Evolutionary conservation across 2,113 vertebrate genomes (phyloP).

Genomic region (Bostrychus sinensis): DNA sequence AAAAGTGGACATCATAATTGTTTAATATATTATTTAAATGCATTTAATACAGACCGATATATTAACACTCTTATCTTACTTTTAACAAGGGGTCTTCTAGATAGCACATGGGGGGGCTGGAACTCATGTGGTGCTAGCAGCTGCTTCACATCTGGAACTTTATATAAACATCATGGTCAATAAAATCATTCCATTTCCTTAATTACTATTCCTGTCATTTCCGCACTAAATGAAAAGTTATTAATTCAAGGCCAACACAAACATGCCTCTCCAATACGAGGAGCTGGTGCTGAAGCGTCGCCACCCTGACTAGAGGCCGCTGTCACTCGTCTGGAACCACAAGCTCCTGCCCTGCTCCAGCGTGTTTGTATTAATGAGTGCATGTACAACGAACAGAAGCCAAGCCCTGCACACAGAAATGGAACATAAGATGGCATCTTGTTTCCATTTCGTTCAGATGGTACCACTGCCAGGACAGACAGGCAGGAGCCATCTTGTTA

Average conservation of each 20-base stretch:
- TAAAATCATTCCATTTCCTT: slow-evolving; percentile 86
- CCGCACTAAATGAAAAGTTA: slow-evolving; percentile 82
- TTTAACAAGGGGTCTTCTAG: slow-evolving; percentile 56
- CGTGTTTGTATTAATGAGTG: slow-evolving; percentile 29
- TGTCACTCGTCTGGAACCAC: slow-evolving; percentile 72
- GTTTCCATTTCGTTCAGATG: slow-evolving; percentile 62
- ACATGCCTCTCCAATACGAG: slow-evolving; percentile 70
- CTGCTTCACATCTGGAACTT: slow-evolving; percentile 88
- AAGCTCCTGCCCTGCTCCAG: slow-evolving; percentile 59
- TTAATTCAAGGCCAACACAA: slow-evolving; percentile 79
- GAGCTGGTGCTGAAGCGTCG: slow-evolving; percentile 65
- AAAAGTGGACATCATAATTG: slow-evolving; percentile 43
- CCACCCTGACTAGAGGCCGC: slow-evolving; percentile 65
- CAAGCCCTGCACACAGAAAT: slow-evolving; percentile 55
- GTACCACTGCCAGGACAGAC: slow-evolving; percentile 59
- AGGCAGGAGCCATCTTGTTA: slow-evolving; percentile 59
- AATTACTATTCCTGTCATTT: slow-evolving; percentile 89
- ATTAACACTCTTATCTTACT: slow-evolving; percentile 56
- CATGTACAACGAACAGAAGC: slow-evolving; percentile 28
- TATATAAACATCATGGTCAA: slow-evolving; percentile 84
- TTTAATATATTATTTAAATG: slow-evolving; percentile 27
- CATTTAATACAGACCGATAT: slow-evolving; percentile 29
- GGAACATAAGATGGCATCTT: slow-evolving; percentile 66
- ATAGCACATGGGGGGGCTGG: slow-evolving; percentile 58
- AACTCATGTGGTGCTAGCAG: slow-evolving; percentile 75